These are phyloP conservation scores for Percina caprodes DNA, from an alignment of 2,113 vertebrate genomes.

Conservation along the genomic window DNA sequence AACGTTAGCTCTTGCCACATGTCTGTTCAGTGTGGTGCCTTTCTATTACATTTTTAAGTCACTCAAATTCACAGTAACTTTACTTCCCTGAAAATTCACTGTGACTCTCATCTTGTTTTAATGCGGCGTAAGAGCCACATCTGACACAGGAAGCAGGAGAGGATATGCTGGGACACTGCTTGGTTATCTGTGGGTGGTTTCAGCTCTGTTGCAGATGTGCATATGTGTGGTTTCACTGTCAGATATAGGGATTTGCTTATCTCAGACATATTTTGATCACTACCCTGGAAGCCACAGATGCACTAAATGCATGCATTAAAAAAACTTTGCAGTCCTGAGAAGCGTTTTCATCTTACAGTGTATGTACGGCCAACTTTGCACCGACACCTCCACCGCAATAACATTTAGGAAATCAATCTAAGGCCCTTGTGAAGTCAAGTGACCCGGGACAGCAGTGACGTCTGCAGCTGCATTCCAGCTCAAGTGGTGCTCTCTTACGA, in stretches of 20 bases:
- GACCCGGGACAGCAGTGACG: conserved; percentile 40
- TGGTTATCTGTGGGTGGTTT: conserved; percentile 42
- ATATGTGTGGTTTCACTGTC: conserved; percentile 53
- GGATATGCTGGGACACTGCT: conserved; percentile 51
- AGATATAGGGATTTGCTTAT: not conserved
- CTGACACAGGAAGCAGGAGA: conserved; percentile 57
- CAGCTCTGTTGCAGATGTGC: conserved; percentile 15
- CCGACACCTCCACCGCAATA: not conserved
- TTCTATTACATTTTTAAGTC: conserved; percentile 30
- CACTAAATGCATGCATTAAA: not conserved
- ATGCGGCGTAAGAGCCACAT: conserved; percentile 12
- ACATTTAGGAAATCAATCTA: not conserved
- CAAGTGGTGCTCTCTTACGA: conserved; percentile 31
- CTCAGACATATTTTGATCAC: conserved; percentile 56
- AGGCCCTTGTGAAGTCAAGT: conserved; percentile 29
- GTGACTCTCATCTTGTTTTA: not conserved
- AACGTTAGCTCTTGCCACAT: not conserved
- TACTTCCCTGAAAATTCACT: not conserved
- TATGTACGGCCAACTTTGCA: not conserved
- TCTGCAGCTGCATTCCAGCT: conserved; percentile 46
- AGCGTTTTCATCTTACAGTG: not conserved
- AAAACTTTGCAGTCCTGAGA: not conserved
- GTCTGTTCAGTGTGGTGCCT: not conserved
- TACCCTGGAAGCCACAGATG: not conserved
- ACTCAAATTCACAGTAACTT: conserved; percentile 18